These are phyloP conservation scores for Cryptocheilus praepositus DNA, from an alignment of 2,888 invertebrate genomes.

Conservation along the genomic window DNA sequence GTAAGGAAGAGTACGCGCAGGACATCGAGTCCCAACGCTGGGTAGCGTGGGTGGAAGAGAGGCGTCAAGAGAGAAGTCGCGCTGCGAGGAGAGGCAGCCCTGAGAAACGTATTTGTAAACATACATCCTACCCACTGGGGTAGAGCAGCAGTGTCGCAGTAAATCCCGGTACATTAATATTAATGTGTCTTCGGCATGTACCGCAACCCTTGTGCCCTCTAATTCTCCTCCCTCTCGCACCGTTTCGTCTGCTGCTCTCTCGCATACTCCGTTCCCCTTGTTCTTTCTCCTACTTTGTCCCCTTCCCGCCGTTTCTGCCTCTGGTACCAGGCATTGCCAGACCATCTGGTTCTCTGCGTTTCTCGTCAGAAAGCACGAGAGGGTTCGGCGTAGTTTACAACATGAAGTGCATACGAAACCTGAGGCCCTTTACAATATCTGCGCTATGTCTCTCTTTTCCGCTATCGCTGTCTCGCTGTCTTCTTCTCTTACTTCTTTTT, in stretches of 20 bases:
- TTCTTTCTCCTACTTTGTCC: too few species aligned
- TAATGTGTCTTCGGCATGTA: slow-evolving; percentile 69
- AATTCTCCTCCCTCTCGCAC: slow-evolving; percentile 14
- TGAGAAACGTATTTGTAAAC: slow-evolving; percentile 62
- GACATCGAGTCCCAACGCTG: not conserved
- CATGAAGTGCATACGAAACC: slow-evolving; percentile 21
- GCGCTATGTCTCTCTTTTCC: not conserved
- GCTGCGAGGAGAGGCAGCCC: slow-evolving; percentile 30
- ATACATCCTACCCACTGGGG: slow-evolving; percentile 52
- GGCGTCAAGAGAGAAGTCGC: slow-evolving; percentile 4
- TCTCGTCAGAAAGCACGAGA: slow-evolving; percentile 36
- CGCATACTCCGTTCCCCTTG: too few species aligned
- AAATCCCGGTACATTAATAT: slow-evolving; percentile 71
- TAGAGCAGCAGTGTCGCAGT: slow-evolving; percentile 60
- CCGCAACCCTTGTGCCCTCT: slow-evolving; percentile 28
- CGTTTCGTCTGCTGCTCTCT: not conserved
- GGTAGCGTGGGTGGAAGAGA: slow-evolving; percentile 3
- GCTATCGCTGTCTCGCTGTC: not conserved
- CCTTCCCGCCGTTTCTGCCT: too few species aligned
- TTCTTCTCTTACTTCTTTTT: slow-evolving; percentile 34
- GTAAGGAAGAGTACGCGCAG: slow-evolving; percentile 32
- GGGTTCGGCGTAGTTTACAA: slow-evolving; percentile 56
- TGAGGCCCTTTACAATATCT: slow-evolving; percentile 7
- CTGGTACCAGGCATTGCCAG: too few species aligned
- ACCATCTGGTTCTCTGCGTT: not conserved